phyloP scores from a whole-genome alignment of 2,888 invertebrate species.

The Cryptophagus acutangulus region DNA sequence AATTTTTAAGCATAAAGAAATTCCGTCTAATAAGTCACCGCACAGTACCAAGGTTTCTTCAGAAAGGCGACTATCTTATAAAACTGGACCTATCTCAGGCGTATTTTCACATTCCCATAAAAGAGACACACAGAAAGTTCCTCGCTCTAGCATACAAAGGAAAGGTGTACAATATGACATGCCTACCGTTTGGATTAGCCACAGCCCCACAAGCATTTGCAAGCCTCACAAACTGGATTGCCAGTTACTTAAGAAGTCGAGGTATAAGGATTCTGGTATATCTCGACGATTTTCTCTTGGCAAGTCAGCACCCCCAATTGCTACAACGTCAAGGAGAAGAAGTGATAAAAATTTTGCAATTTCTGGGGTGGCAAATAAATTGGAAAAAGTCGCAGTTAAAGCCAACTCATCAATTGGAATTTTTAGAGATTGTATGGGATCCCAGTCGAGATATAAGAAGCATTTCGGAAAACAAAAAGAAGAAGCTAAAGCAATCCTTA shows the following conservation, averaged over 20 bases:
- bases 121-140: constrained; percentile 13
- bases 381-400: background rate
- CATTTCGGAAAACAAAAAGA: background rate
- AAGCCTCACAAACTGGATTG: constrained; percentile 15
- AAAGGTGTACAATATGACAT: constrained; percentile 12
- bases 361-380: background rate
- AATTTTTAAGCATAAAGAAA: constrained; percentile 15
- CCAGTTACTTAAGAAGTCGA: constrained; percentile 6
- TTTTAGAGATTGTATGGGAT: background rate
- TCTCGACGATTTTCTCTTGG: constrained; percentile 14
- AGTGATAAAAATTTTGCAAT: background rate
- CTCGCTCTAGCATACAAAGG: constrained; percentile 8
- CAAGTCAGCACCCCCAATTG: background rate
- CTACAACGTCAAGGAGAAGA: no score
- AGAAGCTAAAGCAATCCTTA: background rate
- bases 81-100: constrained; percentile 21
- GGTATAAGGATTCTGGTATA: constrained; percentile 15
- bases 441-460: background rate
- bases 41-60: constrained; percentile 18
- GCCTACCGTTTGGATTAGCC: constrained; percentile 23
- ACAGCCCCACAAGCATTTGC: constrained; percentile 17
- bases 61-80: constrained; percentile 16
- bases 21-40: constrained; percentile 19
- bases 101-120: constrained; percentile 20
- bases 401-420: background rate